A percentile compares a stretch with the other conserved stretches of the same genome.
Conservation (phyloP, 2,113 vertebrate species). For the Aepyceros melampus region DNA sequence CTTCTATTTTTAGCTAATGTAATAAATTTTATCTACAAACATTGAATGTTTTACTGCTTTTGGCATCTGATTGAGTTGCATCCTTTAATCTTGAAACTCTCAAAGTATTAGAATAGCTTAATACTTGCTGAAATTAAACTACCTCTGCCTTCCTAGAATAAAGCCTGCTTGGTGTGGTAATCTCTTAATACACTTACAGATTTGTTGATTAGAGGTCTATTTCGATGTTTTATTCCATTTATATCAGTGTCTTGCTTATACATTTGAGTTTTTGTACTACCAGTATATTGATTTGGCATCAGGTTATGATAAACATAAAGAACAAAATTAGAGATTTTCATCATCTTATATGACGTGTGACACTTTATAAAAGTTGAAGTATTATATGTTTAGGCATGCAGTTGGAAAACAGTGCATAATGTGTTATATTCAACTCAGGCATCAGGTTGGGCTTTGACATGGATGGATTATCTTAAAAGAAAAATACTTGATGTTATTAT, state of each 20-base stretch:
- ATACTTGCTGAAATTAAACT: conserved; percentile 14
- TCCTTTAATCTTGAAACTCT: conserved; percentile 15
- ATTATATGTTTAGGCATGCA: not conserved
- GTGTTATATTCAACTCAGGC: not conserved
- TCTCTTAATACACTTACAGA: not conserved
- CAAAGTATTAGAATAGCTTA: conserved; percentile 22
- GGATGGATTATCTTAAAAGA: not conserved
- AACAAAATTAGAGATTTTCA: not conserved
- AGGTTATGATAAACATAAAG: not conserved
- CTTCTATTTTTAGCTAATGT: not conserved
- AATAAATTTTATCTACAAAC: not conserved
- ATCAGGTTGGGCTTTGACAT: not conserved
- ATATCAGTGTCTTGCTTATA: not conserved
- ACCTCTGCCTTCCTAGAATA: not conserved
- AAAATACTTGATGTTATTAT: not conserved
- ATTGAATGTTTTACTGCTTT: not conserved
- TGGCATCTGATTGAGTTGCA: not conserved
- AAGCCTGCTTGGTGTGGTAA: not conserved
- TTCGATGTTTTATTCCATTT: not conserved
- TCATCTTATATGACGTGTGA: not conserved
- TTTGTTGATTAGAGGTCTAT: not conserved
- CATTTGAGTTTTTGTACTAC: not conserved
- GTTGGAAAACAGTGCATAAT: not conserved
- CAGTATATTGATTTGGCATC: not conserved
- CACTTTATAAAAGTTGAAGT: not conserved